These are phyloP conservation scores for Epicauta chinensis DNA, from an alignment of 1,140 invertebrate genomes.

Conservation along the genomic window DNA sequence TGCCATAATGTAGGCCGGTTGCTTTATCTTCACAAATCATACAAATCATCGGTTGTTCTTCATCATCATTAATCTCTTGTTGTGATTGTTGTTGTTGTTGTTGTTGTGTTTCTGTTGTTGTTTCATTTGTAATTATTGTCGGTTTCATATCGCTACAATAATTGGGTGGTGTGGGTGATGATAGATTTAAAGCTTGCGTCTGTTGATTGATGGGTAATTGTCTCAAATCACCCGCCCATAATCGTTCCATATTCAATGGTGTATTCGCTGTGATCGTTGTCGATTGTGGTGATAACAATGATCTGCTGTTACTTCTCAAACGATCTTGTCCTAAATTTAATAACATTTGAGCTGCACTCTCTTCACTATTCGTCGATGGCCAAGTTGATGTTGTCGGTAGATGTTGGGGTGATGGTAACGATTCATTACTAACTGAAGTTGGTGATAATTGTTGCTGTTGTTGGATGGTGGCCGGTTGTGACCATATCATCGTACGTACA, in stretches of 20 bases:
- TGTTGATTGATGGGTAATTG: conserved; percentile 77
- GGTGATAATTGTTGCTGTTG: conserved; percentile 30
- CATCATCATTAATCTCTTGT: conserved; percentile 57
- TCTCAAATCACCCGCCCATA: conserved; percentile 81
- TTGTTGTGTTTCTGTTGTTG: too few species aligned
- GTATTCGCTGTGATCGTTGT: conserved; percentile 34
- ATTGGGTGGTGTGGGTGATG: conserved; percentile 46
- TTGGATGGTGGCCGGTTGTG: conserved; percentile 49
- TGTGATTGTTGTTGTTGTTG: too few species aligned
- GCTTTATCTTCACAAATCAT: conserved; percentile 98
- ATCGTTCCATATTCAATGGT: conserved; percentile 82
- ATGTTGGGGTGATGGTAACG: not conserved
- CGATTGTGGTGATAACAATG: conserved; percentile 24
- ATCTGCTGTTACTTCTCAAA: conserved; percentile 10
- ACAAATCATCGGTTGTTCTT: conserved; percentile 92
- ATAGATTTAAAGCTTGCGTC: conserved; percentile 73
- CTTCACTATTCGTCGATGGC: conserved; percentile 48
- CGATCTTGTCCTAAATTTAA: conserved; percentile 66
- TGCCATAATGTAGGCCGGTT: conserved; percentile 95
- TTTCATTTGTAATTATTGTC: not conserved
- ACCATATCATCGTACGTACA: conserved; percentile 88
- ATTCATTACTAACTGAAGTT: not conserved
- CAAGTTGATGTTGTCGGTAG: not conserved
- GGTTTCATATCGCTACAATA: conserved; percentile 30
- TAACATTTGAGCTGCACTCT: conserved; percentile 69